These are phyloP conservation scores for Excalfactoria chinensis DNA, from an alignment of 2,113 vertebrate genomes.

Conservation along the genomic window DNA sequence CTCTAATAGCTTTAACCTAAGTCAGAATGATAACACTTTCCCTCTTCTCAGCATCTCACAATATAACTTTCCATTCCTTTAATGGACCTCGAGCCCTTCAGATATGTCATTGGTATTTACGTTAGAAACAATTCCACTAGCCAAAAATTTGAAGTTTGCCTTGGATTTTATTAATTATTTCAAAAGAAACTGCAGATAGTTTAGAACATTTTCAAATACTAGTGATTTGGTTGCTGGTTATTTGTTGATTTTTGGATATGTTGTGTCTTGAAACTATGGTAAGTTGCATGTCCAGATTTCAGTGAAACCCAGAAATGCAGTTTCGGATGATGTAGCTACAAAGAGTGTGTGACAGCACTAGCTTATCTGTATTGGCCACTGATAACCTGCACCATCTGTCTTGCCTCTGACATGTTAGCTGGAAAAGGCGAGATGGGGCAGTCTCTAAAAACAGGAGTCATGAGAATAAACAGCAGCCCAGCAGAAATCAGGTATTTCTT, in stretches of 20 bases:
- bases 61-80: slow-evolving; percentile 31
- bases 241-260: not conserved
- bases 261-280: not conserved
- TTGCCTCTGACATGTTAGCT: slow-evolving; percentile 57
- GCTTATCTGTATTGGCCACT: slow-evolving; percentile 30
- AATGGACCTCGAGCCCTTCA: slow-evolving; percentile 3
- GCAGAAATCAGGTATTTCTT: slow-evolving; percentile 5
- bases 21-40: slow-evolving; percentile 57
- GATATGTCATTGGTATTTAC: not conserved
- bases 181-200: not conserved
- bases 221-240: not conserved
- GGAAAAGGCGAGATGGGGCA: slow-evolving; percentile 37
- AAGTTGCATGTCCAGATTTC: slow-evolving; percentile 31
- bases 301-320: slow-evolving; percentile 52
- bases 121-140: slow-evolving; percentile 1
- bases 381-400: slow-evolving; percentile 77
- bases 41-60: slow-evolving; percentile 51
- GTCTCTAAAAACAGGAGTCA: slow-evolving; percentile 61
- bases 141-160: not conserved
- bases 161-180: not conserved
- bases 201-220: not conserved
- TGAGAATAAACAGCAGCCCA: slow-evolving; percentile 75
- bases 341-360: slow-evolving; percentile 19
- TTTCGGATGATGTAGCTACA: slow-evolving; percentile 41
- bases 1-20: slow-evolving; percentile 10